phyloP scores from a whole-genome alignment of 2,888 invertebrate genomes.

The Idaea straminata region DNA sequence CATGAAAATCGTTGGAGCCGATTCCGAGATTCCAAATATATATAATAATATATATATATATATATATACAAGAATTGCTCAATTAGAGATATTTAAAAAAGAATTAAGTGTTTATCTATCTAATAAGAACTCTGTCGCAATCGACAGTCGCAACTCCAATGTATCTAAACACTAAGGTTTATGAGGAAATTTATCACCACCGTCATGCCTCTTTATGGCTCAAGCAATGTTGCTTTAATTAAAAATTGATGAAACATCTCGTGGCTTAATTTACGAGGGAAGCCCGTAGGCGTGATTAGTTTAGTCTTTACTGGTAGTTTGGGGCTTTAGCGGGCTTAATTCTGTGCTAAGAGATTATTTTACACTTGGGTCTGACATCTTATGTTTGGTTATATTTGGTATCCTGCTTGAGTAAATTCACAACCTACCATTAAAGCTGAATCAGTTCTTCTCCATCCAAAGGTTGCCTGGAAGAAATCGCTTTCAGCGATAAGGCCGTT shows the following conservation, averaged over 20 bases:
- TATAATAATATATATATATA: no score
- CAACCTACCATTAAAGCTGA: no score
- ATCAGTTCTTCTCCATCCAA: no score
- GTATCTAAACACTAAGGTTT: neutral
- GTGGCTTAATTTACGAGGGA: constrained; percentile 1
- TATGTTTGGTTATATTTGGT: no score
- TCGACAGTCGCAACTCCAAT: neutral
- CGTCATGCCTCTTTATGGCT: neutral
- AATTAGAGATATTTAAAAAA: no score
- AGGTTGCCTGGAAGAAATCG: no score
- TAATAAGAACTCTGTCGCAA: neutral
- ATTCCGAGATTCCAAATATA: no score
- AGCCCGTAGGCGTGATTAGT: neutral
- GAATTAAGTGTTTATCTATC: neutral
- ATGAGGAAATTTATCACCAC: constrained; percentile 3
- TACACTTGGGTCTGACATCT: neutral
- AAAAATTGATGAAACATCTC: constrained; percentile 1
- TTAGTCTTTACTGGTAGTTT: neutral
- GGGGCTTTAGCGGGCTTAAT: neutral
- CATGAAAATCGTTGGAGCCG: no score
- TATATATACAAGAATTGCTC: no score
- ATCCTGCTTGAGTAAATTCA: no score
- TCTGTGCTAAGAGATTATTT: neutral
- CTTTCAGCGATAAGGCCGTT: no score
- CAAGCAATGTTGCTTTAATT: neutral